Conservation (phyloP, 1,140 invertebrate genomes). For the Drosophila bipectinata region DNA sequence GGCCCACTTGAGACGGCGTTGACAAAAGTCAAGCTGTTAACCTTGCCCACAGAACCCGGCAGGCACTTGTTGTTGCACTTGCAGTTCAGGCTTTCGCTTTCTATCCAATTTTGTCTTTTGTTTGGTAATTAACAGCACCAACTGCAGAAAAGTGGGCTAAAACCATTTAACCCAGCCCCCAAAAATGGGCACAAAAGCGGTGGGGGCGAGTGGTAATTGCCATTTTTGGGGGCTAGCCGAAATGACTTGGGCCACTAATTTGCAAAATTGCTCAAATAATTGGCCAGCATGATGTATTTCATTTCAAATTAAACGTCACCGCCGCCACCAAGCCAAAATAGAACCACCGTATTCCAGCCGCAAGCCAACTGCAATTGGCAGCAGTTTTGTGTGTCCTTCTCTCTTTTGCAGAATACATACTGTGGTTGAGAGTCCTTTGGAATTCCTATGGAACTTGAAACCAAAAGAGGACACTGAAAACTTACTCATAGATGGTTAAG, state of each 20-base stretch:
- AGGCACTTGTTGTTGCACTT: conserved; percentile 22
- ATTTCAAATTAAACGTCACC: conserved; percentile 69
- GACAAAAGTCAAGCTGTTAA: conserved; percentile 43
- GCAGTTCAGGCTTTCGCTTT: conserved; percentile 24
- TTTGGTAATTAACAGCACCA: conserved; percentile 56
- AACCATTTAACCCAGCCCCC: conserved; percentile 39
- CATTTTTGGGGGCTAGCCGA: conserved; percentile 40
- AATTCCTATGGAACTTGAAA: neutral
- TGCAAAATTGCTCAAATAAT: conserved; percentile 77
- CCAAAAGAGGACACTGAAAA: too few relatives aligned
- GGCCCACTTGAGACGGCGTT: conserved; percentile 46
- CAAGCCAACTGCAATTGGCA: conserved; percentile 65
- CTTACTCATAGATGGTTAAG: too few relatives aligned
- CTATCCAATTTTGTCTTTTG: conserved; percentile 31
- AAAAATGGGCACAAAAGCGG: neutral
- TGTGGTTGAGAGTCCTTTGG: conserved; percentile 1
- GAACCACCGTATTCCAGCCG: conserved; percentile 18
- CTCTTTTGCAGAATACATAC: conserved; percentile 19
- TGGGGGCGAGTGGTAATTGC: conserved; percentile 55
- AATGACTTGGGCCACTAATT: conserved; percentile 68
- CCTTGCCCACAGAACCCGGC: conserved; percentile 25
- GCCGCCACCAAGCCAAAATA: conserved; percentile 36
- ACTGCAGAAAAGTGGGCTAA: conserved; percentile 57
- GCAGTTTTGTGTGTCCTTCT: conserved; percentile 46
- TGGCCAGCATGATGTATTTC: conserved; percentile 71